Conservation (phyloP, 2,797 vertebrate species). For the Onychomys arenicola region DNA sequence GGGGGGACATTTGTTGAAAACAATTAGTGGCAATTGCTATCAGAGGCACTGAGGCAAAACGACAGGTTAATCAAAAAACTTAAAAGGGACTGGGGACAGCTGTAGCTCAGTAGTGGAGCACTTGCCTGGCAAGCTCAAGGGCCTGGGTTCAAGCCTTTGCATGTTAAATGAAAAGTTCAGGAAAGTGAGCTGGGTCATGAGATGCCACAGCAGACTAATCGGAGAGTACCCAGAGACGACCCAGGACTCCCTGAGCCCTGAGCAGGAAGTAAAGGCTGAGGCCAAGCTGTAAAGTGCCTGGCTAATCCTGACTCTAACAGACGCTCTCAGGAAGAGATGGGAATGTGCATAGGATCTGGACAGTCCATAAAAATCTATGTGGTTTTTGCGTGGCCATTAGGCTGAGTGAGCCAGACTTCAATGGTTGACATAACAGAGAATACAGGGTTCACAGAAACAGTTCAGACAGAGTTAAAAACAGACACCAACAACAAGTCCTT, state of each 20-base stretch:
- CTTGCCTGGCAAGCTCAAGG: background rate
- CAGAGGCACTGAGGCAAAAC: conserved; percentile 24
- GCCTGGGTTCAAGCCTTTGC: background rate
- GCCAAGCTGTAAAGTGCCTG: background rate
- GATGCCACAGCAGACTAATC: background rate
- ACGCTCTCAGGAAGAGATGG: background rate
- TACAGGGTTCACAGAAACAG: background rate
- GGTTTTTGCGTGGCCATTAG: background rate
- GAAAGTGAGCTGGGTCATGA: background rate
- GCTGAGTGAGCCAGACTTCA: background rate
- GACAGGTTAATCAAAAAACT: conserved; percentile 17
- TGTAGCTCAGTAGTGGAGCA: background rate
- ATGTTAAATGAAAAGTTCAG: background rate
- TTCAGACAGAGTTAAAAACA: background rate
- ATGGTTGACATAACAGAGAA: background rate
- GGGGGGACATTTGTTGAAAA: conserved; percentile 29
- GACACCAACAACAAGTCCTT: background rate
- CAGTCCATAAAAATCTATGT: background rate
- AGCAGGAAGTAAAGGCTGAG: background rate
- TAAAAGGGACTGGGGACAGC: background rate
- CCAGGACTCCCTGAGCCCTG: background rate
- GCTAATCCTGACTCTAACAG: background rate
- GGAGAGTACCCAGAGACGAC: background rate
- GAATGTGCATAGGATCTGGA: background rate
- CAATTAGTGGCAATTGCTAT: conserved; percentile 9